Evolutionary conservation across 2,888 invertebrate species (phyloP).

Genomic region (Gastrophysa polygoni): DNA sequence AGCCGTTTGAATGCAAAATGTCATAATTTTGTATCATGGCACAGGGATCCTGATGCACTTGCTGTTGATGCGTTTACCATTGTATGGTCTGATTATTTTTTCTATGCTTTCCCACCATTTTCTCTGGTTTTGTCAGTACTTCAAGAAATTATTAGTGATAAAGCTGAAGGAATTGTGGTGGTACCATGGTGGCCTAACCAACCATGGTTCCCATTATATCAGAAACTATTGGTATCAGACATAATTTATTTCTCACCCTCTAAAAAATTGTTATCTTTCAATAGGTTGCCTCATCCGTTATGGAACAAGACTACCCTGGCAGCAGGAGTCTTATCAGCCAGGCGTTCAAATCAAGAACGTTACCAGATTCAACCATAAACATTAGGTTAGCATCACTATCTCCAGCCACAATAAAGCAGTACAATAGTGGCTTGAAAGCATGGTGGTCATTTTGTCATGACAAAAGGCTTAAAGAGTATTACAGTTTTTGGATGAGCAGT

Average conservation of each 20-base stretch:
- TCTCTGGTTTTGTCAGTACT: conserved; percentile 37
- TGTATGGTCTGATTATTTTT: conserved; percentile 2
- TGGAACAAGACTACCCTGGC: conserved; percentile 5
- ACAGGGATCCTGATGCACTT: no score
- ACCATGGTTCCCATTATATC: conserved; percentile 42
- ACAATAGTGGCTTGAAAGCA: background rate
- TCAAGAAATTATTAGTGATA: conserved; percentile 40
- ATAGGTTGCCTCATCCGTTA: background rate
- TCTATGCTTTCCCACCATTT: conserved; percentile 34
- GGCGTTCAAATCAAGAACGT: background rate
- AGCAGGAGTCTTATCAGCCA: background rate
- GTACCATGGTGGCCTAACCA: conserved; percentile 43
- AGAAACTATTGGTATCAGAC: background rate
- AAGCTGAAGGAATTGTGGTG: conserved; percentile 40
- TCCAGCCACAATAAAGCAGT: background rate
- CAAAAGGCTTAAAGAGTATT: no score
- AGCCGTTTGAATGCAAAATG: no score
- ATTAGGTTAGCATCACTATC: background rate
- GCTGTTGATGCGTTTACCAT: no score
- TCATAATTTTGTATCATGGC: no score
- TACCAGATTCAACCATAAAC: background rate
- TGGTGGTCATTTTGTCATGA: conserved; percentile 4
- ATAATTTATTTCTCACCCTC: background rate
- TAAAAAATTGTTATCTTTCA: background rate
- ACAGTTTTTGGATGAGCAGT: no score